Evolutionary conservation across 2,797 vertebrate genomes (phyloP).

Genomic region (Melanotaenia nigrans): DNA sequence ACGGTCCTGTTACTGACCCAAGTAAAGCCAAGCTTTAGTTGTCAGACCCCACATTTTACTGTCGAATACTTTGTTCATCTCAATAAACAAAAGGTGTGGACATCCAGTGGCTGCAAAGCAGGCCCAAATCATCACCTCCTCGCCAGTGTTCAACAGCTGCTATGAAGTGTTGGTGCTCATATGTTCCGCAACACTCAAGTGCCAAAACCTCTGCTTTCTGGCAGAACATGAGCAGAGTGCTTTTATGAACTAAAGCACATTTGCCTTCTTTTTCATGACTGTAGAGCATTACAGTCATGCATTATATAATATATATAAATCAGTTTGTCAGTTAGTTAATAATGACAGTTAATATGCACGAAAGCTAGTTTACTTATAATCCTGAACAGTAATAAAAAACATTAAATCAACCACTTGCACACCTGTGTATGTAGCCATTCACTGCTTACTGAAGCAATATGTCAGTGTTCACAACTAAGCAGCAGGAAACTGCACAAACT

Average conservation of each 20-base stretch:
- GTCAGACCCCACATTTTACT: background rate
- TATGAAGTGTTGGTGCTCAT: too few species aligned
- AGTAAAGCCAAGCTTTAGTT: background rate
- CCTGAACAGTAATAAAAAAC: background rate
- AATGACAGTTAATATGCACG: background rate
- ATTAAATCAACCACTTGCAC: background rate
- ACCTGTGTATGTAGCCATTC: background rate
- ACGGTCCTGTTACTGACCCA: background rate
- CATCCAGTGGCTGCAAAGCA: background rate
- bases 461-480: background rate
- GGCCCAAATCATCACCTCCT: too few species aligned
- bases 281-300: too few species aligned
- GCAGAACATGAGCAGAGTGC: too few species aligned
- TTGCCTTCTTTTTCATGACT: too few species aligned
- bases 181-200: too few species aligned
- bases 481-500: constrained; percentile 2
- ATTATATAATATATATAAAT: too few species aligned
- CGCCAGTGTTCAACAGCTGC: too few species aligned
- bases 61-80: background rate
- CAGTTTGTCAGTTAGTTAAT: background rate
- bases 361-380: background rate
- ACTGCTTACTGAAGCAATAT: background rate
- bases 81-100: background rate
- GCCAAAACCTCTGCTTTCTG: too few species aligned
- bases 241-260: too few species aligned